Base-by-base conservation (phyloP, 2,113 vertebrate genomes). In the Parus major region DNA sequence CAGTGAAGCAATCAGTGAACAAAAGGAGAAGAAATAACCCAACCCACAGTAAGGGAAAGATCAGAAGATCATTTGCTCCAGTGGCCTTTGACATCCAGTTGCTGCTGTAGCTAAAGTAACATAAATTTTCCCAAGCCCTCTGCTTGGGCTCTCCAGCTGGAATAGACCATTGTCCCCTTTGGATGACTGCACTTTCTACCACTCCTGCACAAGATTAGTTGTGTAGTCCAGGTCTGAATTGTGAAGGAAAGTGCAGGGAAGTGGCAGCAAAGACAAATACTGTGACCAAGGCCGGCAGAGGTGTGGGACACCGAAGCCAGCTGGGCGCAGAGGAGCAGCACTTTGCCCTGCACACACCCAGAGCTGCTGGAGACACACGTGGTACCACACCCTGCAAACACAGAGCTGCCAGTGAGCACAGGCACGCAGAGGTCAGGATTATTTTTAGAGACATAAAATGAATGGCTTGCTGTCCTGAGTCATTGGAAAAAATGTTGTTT, bases 371-470 rank as follows among this genome's bases (percentile, higher is more conserved):
- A 63, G 36, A 50, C 20, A 10, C 10, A 3, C 0, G 0, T 28
- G 17, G 53, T 9, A 61, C 88, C 82, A 36, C 82, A 81, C 92
- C 94, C 79, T 80, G 79, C 29, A 81, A 85, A 61, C 41, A 78
- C 65, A 33, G 18, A 75, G 41, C 65, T 50, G 24, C 3, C 41
- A 47, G 52, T 2, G 12, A 88, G 68, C 24, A 92, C 59, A 50
- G 53, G 64, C 56, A 86, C 2, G 0, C 35, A 59, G 63, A 83
- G 60, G 60, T 93, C 82, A 93, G 29, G n/a, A 18, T 70, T 94
- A 81, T 95, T 93, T 96, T 95, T 73, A 86, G 71, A 88, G 22
- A 53, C 15, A 39, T 86, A 57, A 73, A 94, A 78, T 93, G n/a
- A 83, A 82, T 2, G 0, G 7, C 14, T 20, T 77, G 57, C 47